These are phyloP conservation scores for Paramacrobiotus metropolitanus DNA, from an alignment of 1,140 invertebrate species.

Conservation along the genomic window DNA sequence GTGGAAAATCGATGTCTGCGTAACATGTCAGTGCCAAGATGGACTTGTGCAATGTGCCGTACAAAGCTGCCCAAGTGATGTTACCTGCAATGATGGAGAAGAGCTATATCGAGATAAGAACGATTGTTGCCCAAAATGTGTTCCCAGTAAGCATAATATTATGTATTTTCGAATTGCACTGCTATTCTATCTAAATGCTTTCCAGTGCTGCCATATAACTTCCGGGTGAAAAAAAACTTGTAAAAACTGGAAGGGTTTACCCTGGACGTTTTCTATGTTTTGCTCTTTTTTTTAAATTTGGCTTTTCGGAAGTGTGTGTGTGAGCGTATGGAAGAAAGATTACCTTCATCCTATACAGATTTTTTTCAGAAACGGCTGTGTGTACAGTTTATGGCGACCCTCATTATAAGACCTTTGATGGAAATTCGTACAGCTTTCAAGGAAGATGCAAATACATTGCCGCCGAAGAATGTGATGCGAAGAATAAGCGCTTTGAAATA, in stretches of 20 bases:
- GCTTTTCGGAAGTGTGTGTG: background rate
- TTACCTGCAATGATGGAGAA: conserved; percentile 27
- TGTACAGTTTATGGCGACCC: conserved; percentile 80
- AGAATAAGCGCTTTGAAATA: conserved; percentile 31
- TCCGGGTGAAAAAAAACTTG: too few relatives aligned
- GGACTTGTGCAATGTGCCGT: conserved; percentile 54
- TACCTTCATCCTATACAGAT: too few relatives aligned
- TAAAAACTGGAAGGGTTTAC: too few relatives aligned
- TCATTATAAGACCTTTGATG: conserved; percentile 77
- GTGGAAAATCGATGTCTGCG: conserved; percentile 62
- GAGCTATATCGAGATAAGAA: conserved; percentile 40
- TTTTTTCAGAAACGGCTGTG: conserved; percentile 44
- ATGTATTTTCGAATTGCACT: background rate
- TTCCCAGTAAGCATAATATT: conserved; percentile 35
- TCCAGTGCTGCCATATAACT: too few relatives aligned
- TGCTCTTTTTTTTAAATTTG: too few relatives aligned
- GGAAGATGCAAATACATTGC: conserved; percentile 57
- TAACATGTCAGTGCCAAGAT: conserved; percentile 49
- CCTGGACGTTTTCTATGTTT: too few relatives aligned
- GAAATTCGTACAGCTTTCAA: conserved; percentile 67
- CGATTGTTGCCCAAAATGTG: conserved; percentile 61
- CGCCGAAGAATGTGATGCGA: conserved; percentile 46
- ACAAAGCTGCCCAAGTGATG: conserved; percentile 34
- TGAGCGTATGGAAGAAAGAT: background rate
- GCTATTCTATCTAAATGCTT: too few relatives aligned